Evolutionary conservation across 2,797 vertebrate genomes (phyloP).

Genomic region (Centropyge bicolor): DNA sequence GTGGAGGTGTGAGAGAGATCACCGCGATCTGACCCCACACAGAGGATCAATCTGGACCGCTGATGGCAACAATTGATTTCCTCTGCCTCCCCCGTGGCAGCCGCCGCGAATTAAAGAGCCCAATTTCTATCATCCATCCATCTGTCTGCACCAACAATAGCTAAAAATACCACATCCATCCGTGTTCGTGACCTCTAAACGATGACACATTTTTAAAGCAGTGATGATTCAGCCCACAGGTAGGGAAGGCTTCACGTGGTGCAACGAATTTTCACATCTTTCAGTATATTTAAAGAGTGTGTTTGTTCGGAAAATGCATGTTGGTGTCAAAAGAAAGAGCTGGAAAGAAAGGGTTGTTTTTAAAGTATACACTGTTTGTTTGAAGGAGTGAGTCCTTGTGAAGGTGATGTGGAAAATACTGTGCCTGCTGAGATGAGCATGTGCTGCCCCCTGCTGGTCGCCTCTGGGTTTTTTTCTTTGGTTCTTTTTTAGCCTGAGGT

Average conservation of each 20-base stretch:
- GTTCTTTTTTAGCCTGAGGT: neutral
- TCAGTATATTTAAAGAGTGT: neutral
- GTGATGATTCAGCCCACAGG: conserved; percentile 27
- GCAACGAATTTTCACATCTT: neutral
- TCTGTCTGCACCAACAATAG: neutral
- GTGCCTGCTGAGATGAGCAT: conserved; percentile 19
- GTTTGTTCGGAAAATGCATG: neutral
- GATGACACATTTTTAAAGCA: conserved; percentile 26
- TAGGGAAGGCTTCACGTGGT: neutral
- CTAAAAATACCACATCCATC: conserved; percentile 51
- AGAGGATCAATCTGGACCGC: conserved; percentile 62
- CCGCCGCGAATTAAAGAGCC: conserved; percentile 53
- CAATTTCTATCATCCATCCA: conserved; percentile 12
- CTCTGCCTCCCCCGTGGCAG: conserved; percentile 11
- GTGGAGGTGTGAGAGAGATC: conserved; percentile 55
- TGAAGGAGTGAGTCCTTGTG: conserved; percentile 50
- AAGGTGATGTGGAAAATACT: conserved; percentile 59
- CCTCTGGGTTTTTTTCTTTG: neutral
- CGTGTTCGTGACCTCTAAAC: conserved; percentile 44
- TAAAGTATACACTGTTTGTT: neutral
- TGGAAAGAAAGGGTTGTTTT: neutral
- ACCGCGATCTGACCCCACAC: conserved; percentile 54
- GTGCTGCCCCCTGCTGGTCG: conserved; percentile 75
- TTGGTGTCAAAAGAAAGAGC: neutral
- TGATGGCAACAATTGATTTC: conserved; percentile 64